phyloP scores from a whole-genome alignment of 2,888 invertebrate species.

The Venusia cambrica region DNA sequence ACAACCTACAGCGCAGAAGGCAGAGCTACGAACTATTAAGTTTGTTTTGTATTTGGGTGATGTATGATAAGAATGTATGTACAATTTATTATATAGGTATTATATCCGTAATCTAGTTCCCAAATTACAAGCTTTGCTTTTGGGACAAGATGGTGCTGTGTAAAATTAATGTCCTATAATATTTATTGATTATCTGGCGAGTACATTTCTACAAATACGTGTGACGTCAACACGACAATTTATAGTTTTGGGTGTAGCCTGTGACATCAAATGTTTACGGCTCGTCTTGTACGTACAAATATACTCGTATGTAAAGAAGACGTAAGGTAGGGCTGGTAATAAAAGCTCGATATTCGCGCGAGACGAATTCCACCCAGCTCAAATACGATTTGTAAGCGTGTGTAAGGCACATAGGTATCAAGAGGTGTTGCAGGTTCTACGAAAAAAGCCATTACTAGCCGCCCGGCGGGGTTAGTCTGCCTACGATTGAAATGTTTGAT shows the following conservation, averaged over 20 bases:
- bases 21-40: too few species aligned
- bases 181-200: too few species aligned
- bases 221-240: conserved; percentile 13
- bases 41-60: too few species aligned
- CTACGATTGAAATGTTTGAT: conserved; percentile 13
- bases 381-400: conserved; percentile 66
- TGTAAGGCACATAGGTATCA: conserved; percentile 37
- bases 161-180: too few species aligned
- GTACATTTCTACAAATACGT: neutral
- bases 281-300: conserved; percentile 16
- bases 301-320: too few species aligned
- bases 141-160: too few species aligned
- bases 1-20: too few species aligned
- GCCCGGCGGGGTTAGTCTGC: conserved; percentile 13
- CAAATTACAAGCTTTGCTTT: too few species aligned
- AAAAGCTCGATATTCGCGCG: conserved; percentile 54
- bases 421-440: conserved; percentile 34
- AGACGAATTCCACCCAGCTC: conserved; percentile 54
- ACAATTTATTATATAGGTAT: too few species aligned
- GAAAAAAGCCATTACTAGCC: conserved; percentile 32
- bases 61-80: too few species aligned
- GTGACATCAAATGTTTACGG: conserved; percentile 15
- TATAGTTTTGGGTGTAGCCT: conserved; percentile 10
- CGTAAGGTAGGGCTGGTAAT: conserved; percentile 41
- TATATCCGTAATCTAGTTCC: too few species aligned